Base-by-base conservation (phyloP, 2,113 vertebrate species). In the Thunnus maccoyii region DNA sequence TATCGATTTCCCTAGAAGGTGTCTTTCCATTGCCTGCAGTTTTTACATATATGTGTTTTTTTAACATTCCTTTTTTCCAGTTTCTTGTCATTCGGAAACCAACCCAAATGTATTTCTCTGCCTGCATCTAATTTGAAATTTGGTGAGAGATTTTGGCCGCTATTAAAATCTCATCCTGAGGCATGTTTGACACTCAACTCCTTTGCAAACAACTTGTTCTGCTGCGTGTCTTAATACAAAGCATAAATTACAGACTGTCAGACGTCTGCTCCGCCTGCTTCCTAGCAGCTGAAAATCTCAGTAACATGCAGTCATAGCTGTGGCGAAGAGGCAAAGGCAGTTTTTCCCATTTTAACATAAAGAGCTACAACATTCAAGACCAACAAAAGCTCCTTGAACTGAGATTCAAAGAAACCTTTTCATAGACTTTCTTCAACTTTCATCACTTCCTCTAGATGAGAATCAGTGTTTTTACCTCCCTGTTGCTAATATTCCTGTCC, bases 191-290 rank as follows among this genome's bases (percentile, higher is more conserved):
- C 52, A 58, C 68, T 51, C 66, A 22, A 50, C 56, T 71, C 67
- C 57, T 30, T 22, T 1, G 4, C 16, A 41, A 65, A 32, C 3
- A 2, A 32, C 30, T 61, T 3, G 54, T 41, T 64, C 72, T 64
- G 73, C 64, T n/a, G 54, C 51, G 52, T 6, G 54, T 62, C 17
- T 70, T 58, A 16, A 65, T n/a, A 30, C 25, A 25, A 68, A 78
- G 57, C 9, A 20, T 17, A 65, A 65, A 79, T 65, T 52, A 58
- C 46, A 75, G 76, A 61, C 13, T 25, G 67, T 17, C 36, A 72
- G 77, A 72, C 77, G 32, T 44, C n/a, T 9, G 74, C 50, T 66
- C 67, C 47, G 18, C 73, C 80, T 72, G 82, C 27, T 56, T 78
- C 80, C 65, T n/a, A 25, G 32, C 69, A 71, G 61, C 68, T 77